Percentiles rank a stretch among this genome's conserved stretches.
phyloP scores from a whole-genome alignment of 1,140 invertebrate genomes.

The Thaumetopoea pityocampa region DNA sequence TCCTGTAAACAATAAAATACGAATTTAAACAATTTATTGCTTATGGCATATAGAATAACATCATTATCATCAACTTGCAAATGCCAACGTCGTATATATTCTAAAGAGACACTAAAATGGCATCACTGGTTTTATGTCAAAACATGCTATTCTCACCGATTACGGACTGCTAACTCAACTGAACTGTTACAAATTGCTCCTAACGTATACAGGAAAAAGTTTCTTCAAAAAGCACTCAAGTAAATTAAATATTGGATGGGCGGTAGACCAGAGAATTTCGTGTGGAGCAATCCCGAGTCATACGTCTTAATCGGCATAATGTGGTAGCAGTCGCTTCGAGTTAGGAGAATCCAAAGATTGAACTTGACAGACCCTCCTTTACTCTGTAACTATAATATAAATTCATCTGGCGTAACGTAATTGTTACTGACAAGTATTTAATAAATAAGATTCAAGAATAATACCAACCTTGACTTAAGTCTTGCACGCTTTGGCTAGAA shows the following conservation, averaged over 20 bases:
- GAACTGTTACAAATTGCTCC: constrained; percentile 62
- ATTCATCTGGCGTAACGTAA: constrained; percentile 36
- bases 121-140: constrained; percentile 43
- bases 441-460: too few relatives aligned
- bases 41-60: too few relatives aligned
- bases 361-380: constrained; percentile 54
- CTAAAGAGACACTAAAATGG: constrained; percentile 25
- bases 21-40: constrained; percentile 5
- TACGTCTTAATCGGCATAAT: constrained; percentile 75
- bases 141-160: constrained; percentile 31
- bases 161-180: constrained; percentile 46
- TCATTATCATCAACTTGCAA: too few relatives aligned
- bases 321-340: constrained; percentile 48
- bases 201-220: constrained; percentile 56
- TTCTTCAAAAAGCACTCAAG: constrained; percentile 65
- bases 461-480: constrained; percentile 78
- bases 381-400: constrained; percentile 40
- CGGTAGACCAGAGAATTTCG: constrained; percentile 44
- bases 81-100: too few relatives aligned
- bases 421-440: constrained; percentile 8
- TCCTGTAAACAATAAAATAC: constrained; percentile 55
- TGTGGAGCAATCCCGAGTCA: constrained; percentile 54
- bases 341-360: constrained; percentile 43
- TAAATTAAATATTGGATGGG: constrained; percentile 70
- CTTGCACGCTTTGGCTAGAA: constrained; percentile 85